Conservation (phyloP, 2,797 vertebrate species). For the Gobionotothen gibberifrons region DNA sequence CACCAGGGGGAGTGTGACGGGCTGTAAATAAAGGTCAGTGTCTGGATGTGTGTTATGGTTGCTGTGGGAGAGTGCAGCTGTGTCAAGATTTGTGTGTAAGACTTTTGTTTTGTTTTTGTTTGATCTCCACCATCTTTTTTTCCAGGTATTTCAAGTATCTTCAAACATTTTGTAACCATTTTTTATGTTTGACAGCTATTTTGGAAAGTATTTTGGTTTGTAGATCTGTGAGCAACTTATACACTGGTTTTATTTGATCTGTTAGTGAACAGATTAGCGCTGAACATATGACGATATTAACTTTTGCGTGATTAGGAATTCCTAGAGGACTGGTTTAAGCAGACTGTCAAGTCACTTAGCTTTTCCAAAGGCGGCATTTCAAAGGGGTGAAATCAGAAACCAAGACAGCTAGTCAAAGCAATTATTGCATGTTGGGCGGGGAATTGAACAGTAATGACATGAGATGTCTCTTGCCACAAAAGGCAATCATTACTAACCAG, state of each 20-base stretch:
- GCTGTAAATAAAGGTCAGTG: constrained; percentile 13
- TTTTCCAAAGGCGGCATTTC: neutral
- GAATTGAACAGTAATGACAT: constrained; percentile 5
- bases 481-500: neutral
- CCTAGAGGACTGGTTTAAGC: neutral
- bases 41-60: constrained; percentile 10
- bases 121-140: neutral
- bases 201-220: neutral
- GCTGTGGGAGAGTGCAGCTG: constrained; percentile 4
- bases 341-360: neutral
- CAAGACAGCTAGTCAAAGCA: constrained; percentile 30
- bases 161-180: neutral
- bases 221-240: neutral
- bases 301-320: constrained; percentile 2
- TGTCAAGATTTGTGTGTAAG: constrained; percentile 3
- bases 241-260: neutral
- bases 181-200: neutral
- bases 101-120: neutral
- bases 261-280: neutral
- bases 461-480: neutral
- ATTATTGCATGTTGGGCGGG: constrained; percentile 4
- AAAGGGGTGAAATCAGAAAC: constrained; percentile 10
- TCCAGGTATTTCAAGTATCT: neutral
- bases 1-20: constrained; percentile 54
- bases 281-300: constrained; percentile 7